Conservation (phyloP, 1,140 invertebrate species). For the Melitaea cinxia region DNA sequence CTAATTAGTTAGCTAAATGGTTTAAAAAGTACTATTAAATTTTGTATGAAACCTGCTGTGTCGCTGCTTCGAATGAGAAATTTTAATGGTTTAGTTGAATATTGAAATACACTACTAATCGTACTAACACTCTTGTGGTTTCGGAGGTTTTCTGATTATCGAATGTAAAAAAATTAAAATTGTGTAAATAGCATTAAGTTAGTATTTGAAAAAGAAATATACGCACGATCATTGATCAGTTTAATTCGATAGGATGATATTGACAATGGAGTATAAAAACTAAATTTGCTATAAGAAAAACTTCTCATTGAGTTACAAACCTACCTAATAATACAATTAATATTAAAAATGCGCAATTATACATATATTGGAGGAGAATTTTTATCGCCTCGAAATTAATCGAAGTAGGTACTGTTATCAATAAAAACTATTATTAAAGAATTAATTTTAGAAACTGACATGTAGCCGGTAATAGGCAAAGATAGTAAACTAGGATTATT, state of each 20-base stretch:
- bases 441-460: too few species aligned
- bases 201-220: too few species aligned
- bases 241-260: too few species aligned
- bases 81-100: background rate
- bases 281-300: background rate
- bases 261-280: background rate
- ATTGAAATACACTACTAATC: too few species aligned
- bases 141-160: background rate
- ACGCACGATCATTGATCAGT: too few species aligned
- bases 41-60: background rate
- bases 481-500: too few species aligned
- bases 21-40: conserved; percentile 3
- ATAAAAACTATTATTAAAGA: background rate
- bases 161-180: too few species aligned
- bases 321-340: background rate
- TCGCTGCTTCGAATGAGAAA: background rate
- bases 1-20: conserved; percentile 26
- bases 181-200: too few species aligned
- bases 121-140: too few species aligned
- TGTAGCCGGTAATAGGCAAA: too few species aligned
- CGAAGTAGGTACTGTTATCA: background rate
- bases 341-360: background rate
- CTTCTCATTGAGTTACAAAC: background rate
- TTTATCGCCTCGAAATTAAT: background rate
- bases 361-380: background rate